A percentile compares a stretch with the other conserved stretches of the same genome.
Evolutionary conservation across 2,888 invertebrate species (phyloP).

Genomic region (Notodromas monacha): DNA sequence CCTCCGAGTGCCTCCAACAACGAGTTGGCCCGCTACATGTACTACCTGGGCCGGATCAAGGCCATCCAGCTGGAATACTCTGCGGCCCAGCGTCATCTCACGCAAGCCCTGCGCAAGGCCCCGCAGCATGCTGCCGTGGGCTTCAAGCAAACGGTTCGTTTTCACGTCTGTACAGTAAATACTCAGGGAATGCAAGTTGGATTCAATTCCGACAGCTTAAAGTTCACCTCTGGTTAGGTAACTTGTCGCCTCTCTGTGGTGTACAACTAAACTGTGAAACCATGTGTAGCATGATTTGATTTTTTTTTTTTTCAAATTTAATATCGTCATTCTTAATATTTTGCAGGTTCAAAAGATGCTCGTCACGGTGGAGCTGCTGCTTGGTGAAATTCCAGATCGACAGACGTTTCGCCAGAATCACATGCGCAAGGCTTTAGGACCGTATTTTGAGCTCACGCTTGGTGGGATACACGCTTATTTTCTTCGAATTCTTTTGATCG

Average conservation of each 20-base stretch:
- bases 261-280: no score
- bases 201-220: not conserved
- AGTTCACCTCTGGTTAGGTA: no score
- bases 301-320: slow-evolving; percentile 10
- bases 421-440: slow-evolving; percentile 51
- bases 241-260: no score
- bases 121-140: slow-evolving; percentile 95
- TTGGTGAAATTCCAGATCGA: slow-evolving; percentile 92
- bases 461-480: no score
- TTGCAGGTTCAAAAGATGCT: slow-evolving; percentile 41
- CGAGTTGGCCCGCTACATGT: slow-evolving; percentile 89
- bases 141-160: slow-evolving; percentile 62
- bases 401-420: slow-evolving; percentile 73
- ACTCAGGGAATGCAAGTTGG: no score
- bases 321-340: not conserved
- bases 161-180: not conserved
- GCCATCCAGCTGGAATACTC: slow-evolving; percentile 93
- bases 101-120: slow-evolving; percentile 71
- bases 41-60: slow-evolving; percentile 86
- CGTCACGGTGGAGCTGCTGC: slow-evolving; percentile 64
- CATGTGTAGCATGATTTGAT: not conserved
- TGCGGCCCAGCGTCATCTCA: slow-evolving; percentile 77
- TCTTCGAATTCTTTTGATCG: not conserved
- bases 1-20: slow-evolving; percentile 93
- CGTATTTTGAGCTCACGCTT: slow-evolving; percentile 91